Conservation (phyloP, 2,888 invertebrate species). For the Globia sparganii region DNA sequence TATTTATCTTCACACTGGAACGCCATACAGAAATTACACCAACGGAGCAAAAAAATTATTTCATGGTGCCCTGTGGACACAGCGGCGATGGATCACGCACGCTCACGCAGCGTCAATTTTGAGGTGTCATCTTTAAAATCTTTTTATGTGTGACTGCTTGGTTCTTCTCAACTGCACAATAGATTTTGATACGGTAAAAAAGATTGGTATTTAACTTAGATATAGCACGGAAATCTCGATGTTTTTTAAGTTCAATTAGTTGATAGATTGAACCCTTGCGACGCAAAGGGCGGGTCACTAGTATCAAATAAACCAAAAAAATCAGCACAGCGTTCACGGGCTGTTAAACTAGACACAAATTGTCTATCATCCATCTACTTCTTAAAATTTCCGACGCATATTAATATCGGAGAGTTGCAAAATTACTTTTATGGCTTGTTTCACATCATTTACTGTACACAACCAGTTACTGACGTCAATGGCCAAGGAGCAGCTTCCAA, state of each 20-base stretch:
- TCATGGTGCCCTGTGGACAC: too few relatives aligned
- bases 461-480: slow-evolving; percentile 76
- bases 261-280: not conserved
- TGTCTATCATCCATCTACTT: slow-evolving; percentile 24
- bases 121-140: too few relatives aligned
- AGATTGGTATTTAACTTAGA: not conserved
- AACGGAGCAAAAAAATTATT: too few relatives aligned
- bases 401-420: slow-evolving; percentile 64
- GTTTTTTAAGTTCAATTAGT: not conserved
- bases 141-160: too few relatives aligned
- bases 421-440: slow-evolving; percentile 67
- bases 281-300: not conserved
- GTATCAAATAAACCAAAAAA: not conserved
- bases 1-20: too few relatives aligned
- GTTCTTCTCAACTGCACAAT: not conserved
- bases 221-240: too few relatives aligned
- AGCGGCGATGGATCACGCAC: too few relatives aligned
- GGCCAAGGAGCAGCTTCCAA: slow-evolving; percentile 68
- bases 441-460: slow-evolving; percentile 63
- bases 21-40: too few relatives aligned
- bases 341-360: slow-evolving; percentile 1
- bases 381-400: slow-evolving; percentile 41
- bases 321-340: not conserved
- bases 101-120: too few relatives aligned
- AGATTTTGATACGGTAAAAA: not conserved